phyloP scores from a whole-genome alignment of 2,113 vertebrate genomes.

The Xenopus laevis region DNA sequence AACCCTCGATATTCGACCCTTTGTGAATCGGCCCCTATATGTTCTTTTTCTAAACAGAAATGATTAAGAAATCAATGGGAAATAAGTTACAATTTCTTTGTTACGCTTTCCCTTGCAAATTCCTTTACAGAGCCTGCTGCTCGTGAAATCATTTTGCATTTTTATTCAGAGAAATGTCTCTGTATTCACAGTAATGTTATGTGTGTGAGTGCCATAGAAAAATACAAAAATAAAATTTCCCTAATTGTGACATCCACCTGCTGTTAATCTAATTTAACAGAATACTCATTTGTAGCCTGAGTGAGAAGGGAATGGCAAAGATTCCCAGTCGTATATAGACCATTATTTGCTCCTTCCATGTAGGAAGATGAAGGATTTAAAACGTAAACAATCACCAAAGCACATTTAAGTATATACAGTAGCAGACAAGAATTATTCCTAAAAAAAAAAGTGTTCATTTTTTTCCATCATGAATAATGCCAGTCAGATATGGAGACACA shows the following conservation, averaged over 20 bases:
- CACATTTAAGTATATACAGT: constrained; percentile 54
- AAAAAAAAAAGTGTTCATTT: background rate
- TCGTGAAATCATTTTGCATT: background rate
- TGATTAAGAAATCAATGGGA: too few species aligned
- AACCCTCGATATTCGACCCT: too few species aligned
- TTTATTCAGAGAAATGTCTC: constrained; percentile 59
- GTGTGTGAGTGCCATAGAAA: constrained; percentile 61
- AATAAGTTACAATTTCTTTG: too few species aligned
- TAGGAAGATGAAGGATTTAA: constrained; percentile 55
- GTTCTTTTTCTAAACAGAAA: too few species aligned
- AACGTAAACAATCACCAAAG: constrained; percentile 51
- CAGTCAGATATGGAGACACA: constrained; percentile 29
- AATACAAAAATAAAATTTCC: constrained; percentile 67
- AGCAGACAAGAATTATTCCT: constrained; percentile 25
- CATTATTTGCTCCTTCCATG: constrained; percentile 51
- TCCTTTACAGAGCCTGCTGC: background rate
- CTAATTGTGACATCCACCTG: constrained; percentile 77
- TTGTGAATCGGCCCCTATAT: too few species aligned
- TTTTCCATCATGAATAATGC: constrained; percentile 26
- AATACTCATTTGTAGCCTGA: constrained; percentile 73
- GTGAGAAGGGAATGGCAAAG: constrained; percentile 67
- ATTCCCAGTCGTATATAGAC: constrained; percentile 67
- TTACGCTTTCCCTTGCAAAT: too few species aligned
- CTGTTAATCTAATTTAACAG: constrained; percentile 75
- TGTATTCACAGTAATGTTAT: constrained; percentile 57